Percentiles rank a stretch among this genome's conserved stretches.
These are phyloP conservation scores for Microtus richardsoni DNA, from an alignment of 2,113 vertebrate species.

Conservation along the genomic window DNA sequence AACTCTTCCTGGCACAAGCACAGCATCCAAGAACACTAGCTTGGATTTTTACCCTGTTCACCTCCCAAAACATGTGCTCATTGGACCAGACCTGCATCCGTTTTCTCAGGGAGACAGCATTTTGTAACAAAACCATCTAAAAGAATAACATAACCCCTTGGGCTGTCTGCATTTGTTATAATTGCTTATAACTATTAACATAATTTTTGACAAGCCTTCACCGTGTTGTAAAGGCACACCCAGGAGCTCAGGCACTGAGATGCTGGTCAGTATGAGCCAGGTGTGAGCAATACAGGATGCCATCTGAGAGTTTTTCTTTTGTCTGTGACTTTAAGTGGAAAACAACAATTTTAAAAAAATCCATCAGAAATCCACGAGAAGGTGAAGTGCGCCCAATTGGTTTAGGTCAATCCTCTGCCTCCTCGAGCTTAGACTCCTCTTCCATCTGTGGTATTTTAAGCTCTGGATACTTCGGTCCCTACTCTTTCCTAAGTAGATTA, in stretches of 20 bases:
- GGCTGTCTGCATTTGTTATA: not conserved
- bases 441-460: constrained; percentile 1
- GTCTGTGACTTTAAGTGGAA: not conserved
- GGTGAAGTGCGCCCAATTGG: not conserved
- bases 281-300: not conserved
- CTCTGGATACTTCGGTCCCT: not conserved
- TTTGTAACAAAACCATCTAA: not conserved
- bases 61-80: not conserved
- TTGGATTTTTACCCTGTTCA: not conserved
- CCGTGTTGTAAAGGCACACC: not conserved
- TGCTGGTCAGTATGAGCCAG: not conserved
- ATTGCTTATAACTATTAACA: not conserved
- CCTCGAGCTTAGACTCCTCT: not conserved
- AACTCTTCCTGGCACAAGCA: not conserved
- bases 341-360: not conserved
- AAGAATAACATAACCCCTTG: not conserved
- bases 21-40: not conserved
- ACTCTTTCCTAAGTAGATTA: constrained; percentile 40
- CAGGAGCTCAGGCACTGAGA: not conserved
- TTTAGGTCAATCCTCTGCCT: not conserved
- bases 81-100: rapidly evolving
- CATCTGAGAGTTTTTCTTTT: not conserved
- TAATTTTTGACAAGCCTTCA: not conserved
- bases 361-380: not conserved
- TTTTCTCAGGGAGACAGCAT: not conserved